A percentile compares a stretch with the other conserved stretches of the same genome.
phyloP scores from a whole-genome alignment of 2,113 vertebrate species.

The Morone saxatilis region DNA sequence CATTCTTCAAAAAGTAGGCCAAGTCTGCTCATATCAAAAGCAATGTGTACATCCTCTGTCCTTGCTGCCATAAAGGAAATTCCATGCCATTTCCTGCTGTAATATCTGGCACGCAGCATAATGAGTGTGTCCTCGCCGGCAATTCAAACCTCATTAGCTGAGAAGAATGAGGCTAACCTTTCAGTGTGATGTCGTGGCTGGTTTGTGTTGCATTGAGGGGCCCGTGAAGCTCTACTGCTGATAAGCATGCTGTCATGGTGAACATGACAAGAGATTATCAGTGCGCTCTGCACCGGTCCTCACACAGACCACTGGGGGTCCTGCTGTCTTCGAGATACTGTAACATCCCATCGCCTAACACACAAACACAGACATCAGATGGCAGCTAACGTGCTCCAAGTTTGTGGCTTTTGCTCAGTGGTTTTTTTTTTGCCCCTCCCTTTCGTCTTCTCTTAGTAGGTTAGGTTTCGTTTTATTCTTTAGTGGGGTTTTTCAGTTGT shows the following conservation, averaged over 20 bases:
- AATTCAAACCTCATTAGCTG: constrained; percentile 34
- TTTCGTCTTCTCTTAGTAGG: background rate
- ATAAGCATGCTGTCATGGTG: constrained; percentile 68
- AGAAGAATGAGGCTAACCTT: constrained; percentile 46
- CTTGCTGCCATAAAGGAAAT: constrained; percentile 11
- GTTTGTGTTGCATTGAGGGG: constrained; percentile 35
- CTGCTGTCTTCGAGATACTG: constrained; percentile 71
- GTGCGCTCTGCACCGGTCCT: constrained; percentile 32
- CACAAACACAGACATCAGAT: constrained; percentile 38
- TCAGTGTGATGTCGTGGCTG: constrained; percentile 38
- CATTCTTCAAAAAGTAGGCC: background rate
- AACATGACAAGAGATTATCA: constrained; percentile 73
- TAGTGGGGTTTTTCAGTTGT: constrained; percentile 10
- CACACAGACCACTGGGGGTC: constrained; percentile 40
- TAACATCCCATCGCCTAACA: constrained; percentile 11
- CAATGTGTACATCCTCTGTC: background rate
- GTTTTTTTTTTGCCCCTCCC: constrained; percentile 1
- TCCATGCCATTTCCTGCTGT: constrained; percentile 22
- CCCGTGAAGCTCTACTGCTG: constrained; percentile 47
- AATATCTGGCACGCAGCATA: constrained; percentile 35
- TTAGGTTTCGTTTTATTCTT: constrained; percentile 7
- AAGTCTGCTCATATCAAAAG: background rate
- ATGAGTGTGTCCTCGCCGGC: constrained; percentile 34
- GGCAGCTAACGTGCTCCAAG: background rate
- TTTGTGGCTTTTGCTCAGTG: constrained; percentile 10